Conservation (phyloP, 2,888 invertebrate species). For the Ophion costatus region DNA sequence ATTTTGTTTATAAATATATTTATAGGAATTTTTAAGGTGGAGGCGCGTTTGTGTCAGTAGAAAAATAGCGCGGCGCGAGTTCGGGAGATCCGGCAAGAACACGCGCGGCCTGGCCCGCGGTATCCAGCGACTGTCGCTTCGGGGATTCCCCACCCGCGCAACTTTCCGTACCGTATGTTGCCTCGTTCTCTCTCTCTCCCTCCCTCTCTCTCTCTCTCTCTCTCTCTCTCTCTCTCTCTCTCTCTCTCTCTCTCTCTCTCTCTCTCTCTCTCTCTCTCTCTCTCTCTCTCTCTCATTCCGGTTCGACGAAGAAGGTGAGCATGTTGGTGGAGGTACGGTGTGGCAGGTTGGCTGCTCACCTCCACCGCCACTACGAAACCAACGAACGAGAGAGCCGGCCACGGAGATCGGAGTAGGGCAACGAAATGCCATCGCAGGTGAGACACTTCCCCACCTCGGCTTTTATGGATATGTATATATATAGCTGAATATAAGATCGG, state of each 20-base stretch:
- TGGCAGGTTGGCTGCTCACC: slow-evolving; percentile 59
- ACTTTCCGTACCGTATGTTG: slow-evolving; percentile 35
- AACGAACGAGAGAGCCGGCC: slow-evolving; percentile 68
- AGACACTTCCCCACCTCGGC: slow-evolving; percentile 68
- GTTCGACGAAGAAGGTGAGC: slow-evolving; percentile 4
- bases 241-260: slow-evolving; percentile 56
- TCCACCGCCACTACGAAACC: slow-evolving; percentile 53
- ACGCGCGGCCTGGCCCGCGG: slow-evolving; percentile 72
- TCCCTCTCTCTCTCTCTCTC: slow-evolving; percentile 47
- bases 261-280: slow-evolving; percentile 38
- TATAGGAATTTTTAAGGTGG: not conserved
- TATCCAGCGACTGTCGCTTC: slow-evolving; percentile 74
- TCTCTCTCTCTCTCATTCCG: slow-evolving; percentile 41
- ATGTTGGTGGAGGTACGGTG: slow-evolving; percentile 42
- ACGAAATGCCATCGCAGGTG: slow-evolving; percentile 77
- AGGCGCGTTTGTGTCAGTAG: not conserved
- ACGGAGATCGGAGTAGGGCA: slow-evolving; percentile 74
- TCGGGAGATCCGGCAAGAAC: slow-evolving; percentile 59
- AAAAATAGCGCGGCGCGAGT: slow-evolving; percentile 37
- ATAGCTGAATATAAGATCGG: not conserved
- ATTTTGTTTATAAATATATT: not conserved
- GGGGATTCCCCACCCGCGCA: slow-evolving; percentile 72
- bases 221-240: slow-evolving; percentile 43
- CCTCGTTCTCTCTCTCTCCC: slow-evolving; percentile 54
- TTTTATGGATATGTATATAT: not conserved